Evolutionary conservation across 2,113 vertebrate species (phyloP).

Genomic region (Pithys albifrons): DNA sequence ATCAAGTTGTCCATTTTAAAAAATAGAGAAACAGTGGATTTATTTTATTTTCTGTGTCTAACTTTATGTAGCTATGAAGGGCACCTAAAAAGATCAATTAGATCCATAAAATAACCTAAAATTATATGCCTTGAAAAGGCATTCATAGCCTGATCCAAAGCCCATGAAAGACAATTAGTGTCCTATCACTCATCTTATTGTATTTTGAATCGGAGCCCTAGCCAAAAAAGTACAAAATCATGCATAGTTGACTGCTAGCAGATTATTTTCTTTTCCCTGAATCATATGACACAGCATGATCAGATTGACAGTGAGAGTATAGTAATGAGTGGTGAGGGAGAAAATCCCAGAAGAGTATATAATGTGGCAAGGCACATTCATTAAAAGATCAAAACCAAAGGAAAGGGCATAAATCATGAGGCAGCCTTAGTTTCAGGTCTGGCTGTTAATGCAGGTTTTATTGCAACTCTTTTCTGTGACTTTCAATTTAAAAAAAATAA

Average conservation of each 20-base stretch:
- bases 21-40: not conserved
- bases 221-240: not conserved
- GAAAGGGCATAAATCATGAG: constrained; percentile 36
- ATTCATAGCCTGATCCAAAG: not conserved
- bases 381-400: constrained; percentile 58
- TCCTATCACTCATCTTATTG: not conserved
- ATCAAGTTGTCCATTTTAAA: not conserved
- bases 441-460: constrained; percentile 55
- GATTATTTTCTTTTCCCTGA: not conserved
- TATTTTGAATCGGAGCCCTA: not conserved
- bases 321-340: not conserved
- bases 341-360: constrained; percentile 12
- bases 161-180: not conserved
- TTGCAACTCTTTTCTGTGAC: constrained; percentile 19
- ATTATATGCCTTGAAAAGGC: not conserved
- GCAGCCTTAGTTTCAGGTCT: constrained; percentile 8
- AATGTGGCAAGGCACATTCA: constrained; percentile 8
- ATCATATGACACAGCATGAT: not conserved
- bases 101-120: not conserved
- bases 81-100: not conserved
- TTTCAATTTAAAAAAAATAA: constrained; percentile 36
- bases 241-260: not conserved
- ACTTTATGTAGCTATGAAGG: not conserved
- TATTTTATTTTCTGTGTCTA: not conserved
- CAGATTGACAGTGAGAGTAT: not conserved